Evolutionary conservation across 2,888 invertebrate species (phyloP).

Genomic region (Oegoconia quadripuncta): DNA sequence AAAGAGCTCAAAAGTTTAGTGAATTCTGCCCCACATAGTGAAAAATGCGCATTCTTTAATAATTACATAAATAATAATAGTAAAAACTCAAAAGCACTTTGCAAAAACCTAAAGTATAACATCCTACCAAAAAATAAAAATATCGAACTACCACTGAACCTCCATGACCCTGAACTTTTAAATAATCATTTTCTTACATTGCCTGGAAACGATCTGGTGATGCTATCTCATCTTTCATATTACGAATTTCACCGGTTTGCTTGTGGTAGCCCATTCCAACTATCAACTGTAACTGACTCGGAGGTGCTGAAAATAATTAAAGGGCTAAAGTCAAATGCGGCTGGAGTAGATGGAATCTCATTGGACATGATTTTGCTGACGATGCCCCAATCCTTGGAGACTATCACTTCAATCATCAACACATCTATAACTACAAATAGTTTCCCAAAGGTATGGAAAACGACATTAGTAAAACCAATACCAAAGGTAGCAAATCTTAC

Average conservation of each 20-base stretch:
- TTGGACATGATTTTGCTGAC: conserved; percentile 1
- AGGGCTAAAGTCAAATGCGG: neutral
- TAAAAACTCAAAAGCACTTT: neutral
- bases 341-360: neutral
- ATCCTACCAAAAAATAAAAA: neutral
- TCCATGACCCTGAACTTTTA: neutral
- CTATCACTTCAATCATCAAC: neutral
- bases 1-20: neutral
- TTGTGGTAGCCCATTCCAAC: neutral
- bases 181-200: neutral
- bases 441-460: neutral
- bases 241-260: neutral
- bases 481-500: conserved; percentile 10
- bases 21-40: neutral
- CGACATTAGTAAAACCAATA: conserved; percentile 10
- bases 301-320: neutral
- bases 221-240: neutral
- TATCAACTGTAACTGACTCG: neutral
- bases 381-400: neutral
- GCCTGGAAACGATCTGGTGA: neutral
- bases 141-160: neutral
- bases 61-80: neutral
- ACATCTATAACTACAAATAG: neutral
- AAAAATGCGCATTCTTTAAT: neutral
- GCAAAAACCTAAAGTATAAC: conserved; percentile 1